Evolutionary conservation across 2,888 invertebrate species (phyloP).

Genomic region (Oscheius myriophilus): DNA sequence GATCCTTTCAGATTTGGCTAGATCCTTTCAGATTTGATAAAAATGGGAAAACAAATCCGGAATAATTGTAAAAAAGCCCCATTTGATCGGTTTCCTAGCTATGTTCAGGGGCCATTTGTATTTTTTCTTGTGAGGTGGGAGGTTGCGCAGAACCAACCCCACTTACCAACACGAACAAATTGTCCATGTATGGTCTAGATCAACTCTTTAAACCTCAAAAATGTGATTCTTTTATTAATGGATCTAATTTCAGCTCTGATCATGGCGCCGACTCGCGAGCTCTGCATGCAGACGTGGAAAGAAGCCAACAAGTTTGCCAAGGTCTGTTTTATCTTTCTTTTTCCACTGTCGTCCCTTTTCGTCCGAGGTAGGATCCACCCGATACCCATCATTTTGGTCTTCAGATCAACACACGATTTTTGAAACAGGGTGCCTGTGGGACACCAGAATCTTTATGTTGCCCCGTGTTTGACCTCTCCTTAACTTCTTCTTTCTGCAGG

Average conservation of each 20-base stretch:
- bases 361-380: not conserved
- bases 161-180: not conserved
- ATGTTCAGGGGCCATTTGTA: too few species aligned
- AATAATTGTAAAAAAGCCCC: too few species aligned
- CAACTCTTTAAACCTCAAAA: not conserved
- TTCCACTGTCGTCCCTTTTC: not conserved
- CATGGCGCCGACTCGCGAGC: constrained; percentile 96
- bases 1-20: too few species aligned
- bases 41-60: too few species aligned
- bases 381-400: too few species aligned
- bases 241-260: constrained; percentile 79
- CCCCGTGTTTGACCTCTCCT: not conserved
- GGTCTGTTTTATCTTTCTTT: constrained; percentile 13
- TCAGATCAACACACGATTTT: too few species aligned
- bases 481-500: constrained; percentile 25
- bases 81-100: too few species aligned
- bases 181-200: not conserved
- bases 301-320: constrained; percentile 95
- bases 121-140: too few species aligned
- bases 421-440: too few species aligned
- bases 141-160: too few species aligned
- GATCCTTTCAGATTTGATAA: too few species aligned
- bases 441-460: too few species aligned
- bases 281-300: constrained; percentile 97
- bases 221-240: not conserved